Conservation (phyloP, 2,797 vertebrate genomes). For the Sebastiscus albofasciatus region DNA sequence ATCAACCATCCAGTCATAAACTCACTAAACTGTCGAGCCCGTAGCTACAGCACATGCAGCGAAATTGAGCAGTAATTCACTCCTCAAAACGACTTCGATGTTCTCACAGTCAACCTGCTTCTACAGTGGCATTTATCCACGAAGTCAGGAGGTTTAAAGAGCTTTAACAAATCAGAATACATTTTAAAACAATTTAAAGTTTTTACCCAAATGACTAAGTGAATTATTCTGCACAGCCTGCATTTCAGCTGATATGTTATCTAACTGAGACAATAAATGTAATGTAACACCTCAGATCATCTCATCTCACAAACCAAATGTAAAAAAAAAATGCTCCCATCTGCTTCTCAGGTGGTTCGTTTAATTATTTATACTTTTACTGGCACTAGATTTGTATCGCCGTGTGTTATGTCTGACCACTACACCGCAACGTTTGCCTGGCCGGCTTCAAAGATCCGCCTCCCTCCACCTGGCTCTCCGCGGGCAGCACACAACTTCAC, state of each 20-base stretch:
- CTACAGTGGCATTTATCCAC: not conserved
- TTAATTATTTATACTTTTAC: slow-evolving; percentile 19
- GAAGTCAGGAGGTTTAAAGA: not conserved
- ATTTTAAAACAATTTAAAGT: not conserved
- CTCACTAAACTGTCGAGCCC: not conserved
- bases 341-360: not conserved
- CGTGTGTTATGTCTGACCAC: not conserved
- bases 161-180: not conserved
- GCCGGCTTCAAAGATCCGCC: not conserved
- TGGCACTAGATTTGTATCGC: slow-evolving; percentile 5
- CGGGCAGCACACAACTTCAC: not conserved
- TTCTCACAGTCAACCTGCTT: not conserved
- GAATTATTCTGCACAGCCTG: not conserved
- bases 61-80: not conserved
- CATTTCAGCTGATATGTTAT: not conserved
- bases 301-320: not conserved
- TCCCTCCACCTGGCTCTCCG: slow-evolving; percentile 7
- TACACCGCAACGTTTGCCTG: not conserved
- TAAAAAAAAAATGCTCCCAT: not conserved
- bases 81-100: not conserved
- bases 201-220: not conserved
- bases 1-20: not conserved
- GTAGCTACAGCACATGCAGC: not conserved
- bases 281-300: slow-evolving; percentile 1
- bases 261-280: not conserved